Conservation (phyloP, 1,140 invertebrate genomes). For the Scaptodrosophila lebanonensis region DNA sequence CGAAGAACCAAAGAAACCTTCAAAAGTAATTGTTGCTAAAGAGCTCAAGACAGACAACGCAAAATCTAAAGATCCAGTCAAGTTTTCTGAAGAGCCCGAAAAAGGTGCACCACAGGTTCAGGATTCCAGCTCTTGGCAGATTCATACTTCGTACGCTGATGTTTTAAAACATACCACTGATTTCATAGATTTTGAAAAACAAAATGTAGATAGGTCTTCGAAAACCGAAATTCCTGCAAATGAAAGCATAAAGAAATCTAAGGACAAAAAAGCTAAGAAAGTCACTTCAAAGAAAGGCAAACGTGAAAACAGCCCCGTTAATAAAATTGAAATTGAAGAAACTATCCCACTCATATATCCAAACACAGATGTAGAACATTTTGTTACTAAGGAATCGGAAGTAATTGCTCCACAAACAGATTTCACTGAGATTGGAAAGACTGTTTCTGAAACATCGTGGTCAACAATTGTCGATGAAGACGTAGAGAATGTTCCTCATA, state of each 20-base stretch:
- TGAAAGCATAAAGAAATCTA: background rate
- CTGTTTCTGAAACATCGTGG: conserved; percentile 11
- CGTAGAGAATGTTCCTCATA: background rate
- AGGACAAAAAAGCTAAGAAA: background rate
- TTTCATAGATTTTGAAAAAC: conserved; percentile 50
- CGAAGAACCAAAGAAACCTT: too few species aligned
- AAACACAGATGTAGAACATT: background rate
- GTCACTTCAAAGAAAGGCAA: background rate
- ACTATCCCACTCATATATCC: background rate
- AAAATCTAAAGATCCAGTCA: too few species aligned
- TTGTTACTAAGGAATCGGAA: conserved; percentile 13
- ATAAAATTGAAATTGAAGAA: background rate
- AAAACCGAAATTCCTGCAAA: background rate
- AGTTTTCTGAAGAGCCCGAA: too few species aligned
- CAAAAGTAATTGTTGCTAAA: too few species aligned
- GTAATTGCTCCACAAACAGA: conserved; percentile 14
- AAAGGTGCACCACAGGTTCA: too few species aligned
- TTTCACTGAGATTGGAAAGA: too few species aligned
- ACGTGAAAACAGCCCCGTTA: background rate
- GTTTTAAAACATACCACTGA: conserved; percentile 54
- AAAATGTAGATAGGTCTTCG: conserved; percentile 24
- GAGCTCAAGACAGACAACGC: too few species aligned
- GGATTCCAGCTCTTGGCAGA: too few species aligned
- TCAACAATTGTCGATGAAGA: conserved; percentile 37
- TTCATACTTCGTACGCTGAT: conserved; percentile 61